Base-by-base conservation (phyloP, 2,888 invertebrate genomes). In the Cartodere bifasciata region DNA sequence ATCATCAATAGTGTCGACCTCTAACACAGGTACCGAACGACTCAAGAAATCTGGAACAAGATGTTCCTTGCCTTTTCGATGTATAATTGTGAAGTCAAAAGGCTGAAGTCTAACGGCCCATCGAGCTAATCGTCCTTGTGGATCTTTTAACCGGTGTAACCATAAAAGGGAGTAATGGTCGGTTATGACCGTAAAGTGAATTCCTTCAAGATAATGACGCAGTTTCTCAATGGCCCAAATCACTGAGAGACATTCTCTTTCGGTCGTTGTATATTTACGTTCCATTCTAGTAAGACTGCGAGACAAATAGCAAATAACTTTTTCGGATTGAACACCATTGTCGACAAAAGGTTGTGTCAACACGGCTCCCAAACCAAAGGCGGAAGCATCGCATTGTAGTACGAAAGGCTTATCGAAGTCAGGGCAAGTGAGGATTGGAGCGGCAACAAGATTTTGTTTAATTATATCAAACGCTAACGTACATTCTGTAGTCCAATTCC, bases 351-450 rank as follows among this genome's bases (percentile, higher is more conserved):
- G n/a, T 34, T 35, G 3, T 37, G 26, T 15, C 35, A 30, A 45
- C 1, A 42, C 39, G 1, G 38, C 41, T 3, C 41, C 44, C 4
- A 45, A n/a, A 4, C 40, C 43, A 24, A 23, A 41, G 2, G 22
- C 34, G 4, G 33, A 33, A 3, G 44, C 44, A 32, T 46, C 45
- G 11, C 39, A 39, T 13, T 45, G 44, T 9, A 46, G 13, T 1
- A 22, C 27, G 31, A 46, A 44, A 3, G 37, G 29, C 2, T 21
- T 6, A 20, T 5, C 14, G 17, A 27, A 38, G 26, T 39, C 30
- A 3, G 35, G 37, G 11, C 35, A 33, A 7, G 17, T 15, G 4
- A 36, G 24, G n/a, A 38, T 11, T 2, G 40, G 40, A 3, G 36
- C 34, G 3, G 29, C 9, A 6, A 35, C 26, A 11, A 38, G 24